These are phyloP conservation scores for Burhinus oedicnemus DNA, from an alignment of 2,113 vertebrate species.

Conservation along the genomic window DNA sequence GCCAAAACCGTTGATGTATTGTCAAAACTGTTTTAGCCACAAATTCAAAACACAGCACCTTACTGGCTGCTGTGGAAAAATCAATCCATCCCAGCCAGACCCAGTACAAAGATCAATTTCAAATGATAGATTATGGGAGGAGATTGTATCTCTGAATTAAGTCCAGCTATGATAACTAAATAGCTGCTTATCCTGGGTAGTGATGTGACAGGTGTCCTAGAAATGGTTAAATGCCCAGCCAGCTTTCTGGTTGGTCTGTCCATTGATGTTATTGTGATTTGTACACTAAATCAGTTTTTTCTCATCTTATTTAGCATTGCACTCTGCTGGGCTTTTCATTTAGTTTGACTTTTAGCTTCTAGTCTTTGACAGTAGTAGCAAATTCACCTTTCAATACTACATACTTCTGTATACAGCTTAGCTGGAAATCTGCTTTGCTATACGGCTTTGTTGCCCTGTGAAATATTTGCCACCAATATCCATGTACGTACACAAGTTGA, in stretches of 20 bases:
- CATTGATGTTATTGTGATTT: not conserved
- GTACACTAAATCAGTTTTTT: not conserved
- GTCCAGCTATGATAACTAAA: not conserved
- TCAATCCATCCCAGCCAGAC: not conserved
- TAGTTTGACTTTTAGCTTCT: not conserved
- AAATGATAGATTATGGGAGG: not conserved
- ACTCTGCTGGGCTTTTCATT: not conserved
- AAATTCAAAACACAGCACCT: accelerated
- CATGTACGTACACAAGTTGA: not conserved
- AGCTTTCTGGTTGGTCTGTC: not conserved
- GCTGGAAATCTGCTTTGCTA: not conserved
- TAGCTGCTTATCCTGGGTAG: not conserved
- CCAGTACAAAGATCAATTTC: not conserved
- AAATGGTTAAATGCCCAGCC: not conserved
- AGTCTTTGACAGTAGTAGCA: not conserved
- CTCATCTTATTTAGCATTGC: not conserved
- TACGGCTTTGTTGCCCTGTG: not conserved
- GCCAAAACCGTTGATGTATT: not conserved
- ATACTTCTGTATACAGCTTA: not conserved
- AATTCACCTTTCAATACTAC: not conserved
- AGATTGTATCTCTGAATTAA: not conserved
- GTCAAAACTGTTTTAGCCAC: not conserved
- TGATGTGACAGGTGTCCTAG: not conserved
- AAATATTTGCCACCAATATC: not conserved
- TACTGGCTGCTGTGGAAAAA: not conserved